A percentile compares a stretch with the other conserved stretches of the same genome.
phyloP scores from a whole-genome alignment of 2,888 invertebrate genomes.

The Parapristionchus giblindavisi region DNA sequence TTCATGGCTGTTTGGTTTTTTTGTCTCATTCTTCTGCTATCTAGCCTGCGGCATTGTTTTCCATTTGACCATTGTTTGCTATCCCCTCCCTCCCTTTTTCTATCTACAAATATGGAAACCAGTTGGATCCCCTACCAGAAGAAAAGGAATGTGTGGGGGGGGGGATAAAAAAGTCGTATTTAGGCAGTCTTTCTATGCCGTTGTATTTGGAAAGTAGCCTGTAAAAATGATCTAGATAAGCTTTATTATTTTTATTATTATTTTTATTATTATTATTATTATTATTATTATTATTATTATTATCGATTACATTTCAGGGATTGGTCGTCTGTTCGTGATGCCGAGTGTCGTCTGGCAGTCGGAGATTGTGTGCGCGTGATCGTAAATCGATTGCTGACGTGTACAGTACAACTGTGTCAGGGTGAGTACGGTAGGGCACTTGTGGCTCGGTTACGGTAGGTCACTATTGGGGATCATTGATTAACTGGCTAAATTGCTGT shows the following conservation, averaged over 20 bases:
- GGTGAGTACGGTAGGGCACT: too few relatives aligned
- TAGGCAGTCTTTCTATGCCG: neutral
- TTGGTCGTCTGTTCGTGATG: neutral
- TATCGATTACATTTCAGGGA: neutral
- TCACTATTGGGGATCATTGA: neutral
- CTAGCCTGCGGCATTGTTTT: too few relatives aligned
- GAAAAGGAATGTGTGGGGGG: neutral
- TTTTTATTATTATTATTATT: neutral
- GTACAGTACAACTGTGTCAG: neutral
- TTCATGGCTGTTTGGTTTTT: neutral
- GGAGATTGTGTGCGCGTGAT: conserved; percentile 8
- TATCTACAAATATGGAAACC: neutral
- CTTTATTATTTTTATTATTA: neutral
- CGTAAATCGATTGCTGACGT: conserved; percentile 8
- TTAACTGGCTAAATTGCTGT: neutral
- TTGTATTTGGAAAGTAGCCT: neutral
- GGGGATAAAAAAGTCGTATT: neutral
- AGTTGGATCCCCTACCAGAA: too few relatives aligned
- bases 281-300: neutral
- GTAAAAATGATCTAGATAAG: neutral
- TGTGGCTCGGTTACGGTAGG: too few relatives aligned
- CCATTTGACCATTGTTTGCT: too few relatives aligned
- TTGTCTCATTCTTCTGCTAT: neutral
- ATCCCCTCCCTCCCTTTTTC: neutral
- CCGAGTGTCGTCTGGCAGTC: conserved; percentile 5